These are phyloP conservation scores for Tangara arthus DNA, from an alignment of 2,797 vertebrate genomes.

Conservation along the genomic window DNA sequence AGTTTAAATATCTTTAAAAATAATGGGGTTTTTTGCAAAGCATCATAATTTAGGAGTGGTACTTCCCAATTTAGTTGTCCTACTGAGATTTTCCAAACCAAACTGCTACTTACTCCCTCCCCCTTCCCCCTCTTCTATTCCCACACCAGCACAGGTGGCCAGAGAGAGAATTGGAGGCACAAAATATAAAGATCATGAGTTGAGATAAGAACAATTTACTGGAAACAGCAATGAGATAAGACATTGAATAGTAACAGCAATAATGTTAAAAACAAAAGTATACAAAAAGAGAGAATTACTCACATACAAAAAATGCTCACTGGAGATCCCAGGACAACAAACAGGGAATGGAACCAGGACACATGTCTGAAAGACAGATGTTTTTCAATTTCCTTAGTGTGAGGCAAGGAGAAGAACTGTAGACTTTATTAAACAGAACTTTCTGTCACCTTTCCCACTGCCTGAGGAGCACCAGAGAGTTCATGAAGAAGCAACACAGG, in stretches of 20 bases:
- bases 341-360: not conserved
- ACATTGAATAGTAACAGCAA: not conserved
- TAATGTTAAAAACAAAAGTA: not conserved
- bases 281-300: not conserved
- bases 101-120: not conserved
- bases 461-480: not conserved
- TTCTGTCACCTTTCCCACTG: not conserved
- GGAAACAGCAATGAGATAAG: not conserved
- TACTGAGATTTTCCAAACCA: not conserved
- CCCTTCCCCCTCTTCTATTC: not conserved
- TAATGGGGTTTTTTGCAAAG: not conserved
- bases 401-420: not conserved
- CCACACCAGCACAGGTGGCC: fast-evolving
- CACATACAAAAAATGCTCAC: not conserved
- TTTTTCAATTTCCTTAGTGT: not conserved
- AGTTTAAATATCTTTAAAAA: not conserved
- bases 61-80: not conserved
- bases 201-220: not conserved
- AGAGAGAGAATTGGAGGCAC: not conserved
- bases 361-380: not conserved
- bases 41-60: not conserved
- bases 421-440: not conserved
- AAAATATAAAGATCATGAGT: not conserved
- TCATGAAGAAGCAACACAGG: not conserved
- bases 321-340: not conserved